These are phyloP conservation scores for Mesorhabditis belari DNA, from an alignment of 2,888 invertebrate genomes.

Conservation along the genomic window DNA sequence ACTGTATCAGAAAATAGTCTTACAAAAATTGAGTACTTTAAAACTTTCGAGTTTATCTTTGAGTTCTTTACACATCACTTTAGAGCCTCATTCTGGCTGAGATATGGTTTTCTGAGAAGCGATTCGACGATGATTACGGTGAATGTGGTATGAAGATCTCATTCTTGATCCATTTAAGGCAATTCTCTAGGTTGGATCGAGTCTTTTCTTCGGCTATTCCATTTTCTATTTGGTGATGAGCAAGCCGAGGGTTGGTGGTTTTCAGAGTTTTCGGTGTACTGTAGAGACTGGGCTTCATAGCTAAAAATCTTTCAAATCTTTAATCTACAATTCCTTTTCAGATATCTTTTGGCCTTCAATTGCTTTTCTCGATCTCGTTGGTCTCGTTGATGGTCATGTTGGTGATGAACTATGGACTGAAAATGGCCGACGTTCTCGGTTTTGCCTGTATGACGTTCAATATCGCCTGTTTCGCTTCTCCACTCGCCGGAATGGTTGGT, in stretches of 20 bases:
- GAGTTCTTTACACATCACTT: constrained; percentile 20
- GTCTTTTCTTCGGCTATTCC: constrained; percentile 68
- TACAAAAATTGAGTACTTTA: too few species aligned
- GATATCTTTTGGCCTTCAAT: constrained; percentile 22
- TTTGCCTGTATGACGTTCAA: constrained; percentile 66
- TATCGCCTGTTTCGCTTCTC: constrained; percentile 74
- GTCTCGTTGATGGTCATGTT: constrained; percentile 60
- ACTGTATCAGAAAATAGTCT: constrained; percentile 3
- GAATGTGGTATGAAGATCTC: too few species aligned
- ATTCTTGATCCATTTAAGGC: too few species aligned
- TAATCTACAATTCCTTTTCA: constrained; percentile 7
- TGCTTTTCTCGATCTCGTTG: constrained; percentile 55
- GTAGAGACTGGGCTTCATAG: too few species aligned
- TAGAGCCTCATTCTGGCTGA: constrained; percentile 73
- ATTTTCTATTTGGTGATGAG: constrained; percentile 69
- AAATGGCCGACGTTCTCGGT: constrained; percentile 64
- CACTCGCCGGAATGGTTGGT: constrained; percentile 68
- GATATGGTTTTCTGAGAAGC: constrained; percentile 70
- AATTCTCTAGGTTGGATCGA: constrained; percentile 72
- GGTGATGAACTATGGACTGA: constrained; percentile 26
- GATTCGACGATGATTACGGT: constrained; percentile 71
- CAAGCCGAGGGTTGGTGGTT: constrained; percentile 63
- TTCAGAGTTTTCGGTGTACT: neutral
- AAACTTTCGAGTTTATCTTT: neutral
- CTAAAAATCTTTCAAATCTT: neutral